Base-by-base conservation (phyloP, 2,113 vertebrate species). In the Proterorhinus semilunaris region DNA sequence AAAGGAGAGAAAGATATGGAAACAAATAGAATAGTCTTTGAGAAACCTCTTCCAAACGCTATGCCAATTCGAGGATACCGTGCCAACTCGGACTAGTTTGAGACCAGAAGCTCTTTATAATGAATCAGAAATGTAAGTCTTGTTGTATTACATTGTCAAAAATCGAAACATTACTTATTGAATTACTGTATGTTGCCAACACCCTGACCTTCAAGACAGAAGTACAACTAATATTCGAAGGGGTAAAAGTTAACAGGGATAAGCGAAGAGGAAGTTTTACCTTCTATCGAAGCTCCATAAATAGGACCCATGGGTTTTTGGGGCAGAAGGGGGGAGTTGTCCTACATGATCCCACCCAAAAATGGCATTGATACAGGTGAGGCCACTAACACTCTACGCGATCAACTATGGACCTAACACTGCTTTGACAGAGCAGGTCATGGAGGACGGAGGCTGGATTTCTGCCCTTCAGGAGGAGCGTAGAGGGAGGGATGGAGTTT, bases 211-310 rank as follows among this genome's bases (percentile, higher is more conserved):
- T 7, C 46, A 8, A 8, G 46, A 17, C 9, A 9, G 13, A 15
- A 51, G 15, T n/a, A 12, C 10, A 48, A 17, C 54, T 16, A 17
- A 7, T 6, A 21, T 54, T 54, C 7, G 49, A 36, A 74, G 48
- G 61, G 5, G 12, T 51, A 57, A 65, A 75, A 61, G 53, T 54
- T 62, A 58, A 8, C 53, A 3, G 45, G 47, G 50, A 58, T 51
- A 78, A 55, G 69, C 48, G 45, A 76, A 79, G 2, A 57, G 45
- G 77, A 77, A 80, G 46, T 48, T 42, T 88, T 88, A 90, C 85
- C 87, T 89, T 69, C 76, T 75, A 80, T 49, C 0, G 82, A 83
- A 80, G 69, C 72, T 89, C 81, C 85, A 84, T 80, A 52, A 79
- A 66, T 59, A 75, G 9, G 64, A 46, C 13, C 51, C 66, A 66